Base-by-base conservation (phyloP, 2,113 vertebrate species). In the Myodes glareolus region DNA sequence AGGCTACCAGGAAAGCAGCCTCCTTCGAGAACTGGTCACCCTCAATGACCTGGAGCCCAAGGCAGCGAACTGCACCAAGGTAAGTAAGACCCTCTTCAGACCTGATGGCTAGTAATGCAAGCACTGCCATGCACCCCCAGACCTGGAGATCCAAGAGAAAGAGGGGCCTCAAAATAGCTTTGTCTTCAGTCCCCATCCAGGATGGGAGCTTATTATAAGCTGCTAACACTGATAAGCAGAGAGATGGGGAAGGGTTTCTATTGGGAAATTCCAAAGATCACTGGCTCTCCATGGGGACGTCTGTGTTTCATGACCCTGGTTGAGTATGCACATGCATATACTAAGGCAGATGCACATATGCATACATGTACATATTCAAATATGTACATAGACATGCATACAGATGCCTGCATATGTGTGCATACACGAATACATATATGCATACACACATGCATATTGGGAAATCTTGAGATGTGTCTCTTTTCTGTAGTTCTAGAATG, bases 11-110 rank as follows among this genome's bases (percentile, higher is more conserved):
- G 99, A 99, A 98, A 99, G 99, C 98, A 99, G 99, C 98, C 99
- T 99, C 96, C 99, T 99, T 5, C 98, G 99, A 13, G 99, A 99
- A 92, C 99, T 99, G 0, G 99, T 99, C 93, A 99, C 99, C 78
- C 98, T 99, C 97, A 99, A 97, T 0, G 99, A 99, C 98, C 99
- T 99, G 47, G 99, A 99, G 98, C 99, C 99, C 27, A 99, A 99
- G 99, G 99, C 99, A 61, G 99, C 99, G 98, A 99, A 99, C 97
- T 99, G 99, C 99, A 99, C 99, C 98, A 99, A 99, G 99, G 99
- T 99, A 98, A 0, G 99, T 99, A 98, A 0, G 96, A 50, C 27
- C 9, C 39, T 76, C 39, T 7, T 23, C 65, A 0, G 7, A 52
- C 16, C 84, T 52, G 3, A 21, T 0, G 1, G 4, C 7, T 47